phyloP scores from a whole-genome alignment of 1,140 invertebrate species.

The Danaus melanippus region DNA sequence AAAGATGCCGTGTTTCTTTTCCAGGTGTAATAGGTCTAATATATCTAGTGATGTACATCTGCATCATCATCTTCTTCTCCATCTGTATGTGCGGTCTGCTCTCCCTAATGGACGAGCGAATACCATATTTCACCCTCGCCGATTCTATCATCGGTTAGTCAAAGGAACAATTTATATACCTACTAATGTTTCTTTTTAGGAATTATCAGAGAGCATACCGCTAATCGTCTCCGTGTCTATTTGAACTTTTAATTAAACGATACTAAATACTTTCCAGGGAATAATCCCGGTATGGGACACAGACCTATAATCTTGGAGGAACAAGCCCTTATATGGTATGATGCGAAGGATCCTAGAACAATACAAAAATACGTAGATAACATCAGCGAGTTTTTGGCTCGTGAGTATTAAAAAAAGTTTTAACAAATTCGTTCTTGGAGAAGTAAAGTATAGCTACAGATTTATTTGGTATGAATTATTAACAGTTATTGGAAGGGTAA shows the following conservation, averaged over 20 bases:
- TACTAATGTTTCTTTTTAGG: no score
- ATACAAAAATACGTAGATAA: slow-evolving; percentile 78
- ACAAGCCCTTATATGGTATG: slow-evolving; percentile 89
- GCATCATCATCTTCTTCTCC: slow-evolving; percentile 79
- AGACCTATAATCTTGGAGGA: slow-evolving; percentile 87
- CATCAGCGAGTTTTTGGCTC: slow-evolving; percentile 79
- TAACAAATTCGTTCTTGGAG: background rate
- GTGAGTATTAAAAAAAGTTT: slow-evolving; percentile 72
- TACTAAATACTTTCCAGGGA: slow-evolving; percentile 34
- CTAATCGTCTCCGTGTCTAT: no score
- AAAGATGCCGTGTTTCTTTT: slow-evolving; percentile 19
- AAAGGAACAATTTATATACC: no score
- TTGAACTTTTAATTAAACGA: no score
- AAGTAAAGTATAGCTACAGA: no score
- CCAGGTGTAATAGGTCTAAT: slow-evolving; percentile 63
- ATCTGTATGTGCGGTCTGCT: slow-evolving; percentile 89
- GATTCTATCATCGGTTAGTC: slow-evolving; percentile 84
- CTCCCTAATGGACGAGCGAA: slow-evolving; percentile 79
- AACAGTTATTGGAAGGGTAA: no score
- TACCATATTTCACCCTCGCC: slow-evolving; percentile 83
- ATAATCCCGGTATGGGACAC: slow-evolving; percentile 92
- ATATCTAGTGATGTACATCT: slow-evolving; percentile 67
- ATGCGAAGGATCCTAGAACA: slow-evolving; percentile 76
- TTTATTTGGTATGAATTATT: no score
- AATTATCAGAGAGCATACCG: no score